A percentile compares a stretch with the other conserved stretches of the same genome.
Evolutionary conservation across 2,797 vertebrate genomes (phyloP).

Genomic region (Rhinichthys osculus): DNA sequence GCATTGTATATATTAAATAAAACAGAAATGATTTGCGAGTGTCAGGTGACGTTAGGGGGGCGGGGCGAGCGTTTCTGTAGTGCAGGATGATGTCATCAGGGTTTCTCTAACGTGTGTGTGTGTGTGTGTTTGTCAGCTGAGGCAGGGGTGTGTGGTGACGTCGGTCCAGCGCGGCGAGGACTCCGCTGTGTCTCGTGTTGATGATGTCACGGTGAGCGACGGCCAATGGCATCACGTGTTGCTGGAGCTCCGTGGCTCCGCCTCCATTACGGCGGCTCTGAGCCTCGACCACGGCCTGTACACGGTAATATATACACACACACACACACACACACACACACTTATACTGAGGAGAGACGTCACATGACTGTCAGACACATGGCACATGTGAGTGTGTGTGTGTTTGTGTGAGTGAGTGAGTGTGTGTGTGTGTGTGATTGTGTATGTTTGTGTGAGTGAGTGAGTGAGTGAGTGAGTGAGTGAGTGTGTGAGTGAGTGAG

Average conservation of each 20-base stretch:
- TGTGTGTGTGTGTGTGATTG: no score
- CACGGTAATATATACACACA: conserved; percentile 70
- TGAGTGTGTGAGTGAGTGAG: no score
- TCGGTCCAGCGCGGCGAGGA: conserved; percentile 83
- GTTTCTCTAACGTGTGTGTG: neutral
- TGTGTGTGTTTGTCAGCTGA: conserved; percentile 75
- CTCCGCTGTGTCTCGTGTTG: conserved; percentile 81
- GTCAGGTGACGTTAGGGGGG: neutral
- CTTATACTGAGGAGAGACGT: neutral
- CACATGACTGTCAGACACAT: neutral
- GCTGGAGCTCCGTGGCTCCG: conserved; percentile 81
- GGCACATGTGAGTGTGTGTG: neutral
- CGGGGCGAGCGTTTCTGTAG: neutral
- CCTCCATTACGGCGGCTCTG: conserved; percentile 75
- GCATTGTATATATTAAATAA: neutral
- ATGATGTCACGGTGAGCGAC: conserved; percentile 85
- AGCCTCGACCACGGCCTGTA: conserved; percentile 89
- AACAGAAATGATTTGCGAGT: neutral
- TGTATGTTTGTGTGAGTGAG: no score
- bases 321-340: neutral
- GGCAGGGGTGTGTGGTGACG: conserved; percentile 83
- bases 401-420: no score
- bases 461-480: no score
- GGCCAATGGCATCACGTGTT: conserved; percentile 92
- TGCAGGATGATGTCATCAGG: neutral